A percentile compares a stretch with the other conserved stretches of the same genome.
Evolutionary conservation across 1,140 invertebrate species (phyloP).

Genomic region (Paramacrobiotus metropolitanus): DNA sequence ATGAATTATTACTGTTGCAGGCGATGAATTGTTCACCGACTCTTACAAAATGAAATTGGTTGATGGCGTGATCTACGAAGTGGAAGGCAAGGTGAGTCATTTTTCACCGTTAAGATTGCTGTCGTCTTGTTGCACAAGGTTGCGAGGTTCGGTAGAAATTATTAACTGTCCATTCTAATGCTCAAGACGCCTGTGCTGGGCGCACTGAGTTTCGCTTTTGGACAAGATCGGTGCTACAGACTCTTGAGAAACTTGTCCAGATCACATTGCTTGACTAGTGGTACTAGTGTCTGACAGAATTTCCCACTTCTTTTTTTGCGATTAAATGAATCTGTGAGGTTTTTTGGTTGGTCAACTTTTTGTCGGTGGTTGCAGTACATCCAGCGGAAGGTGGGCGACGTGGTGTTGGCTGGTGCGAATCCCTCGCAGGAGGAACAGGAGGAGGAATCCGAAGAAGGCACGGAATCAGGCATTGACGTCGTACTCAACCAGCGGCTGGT

Average conservation of each 20-base stretch:
- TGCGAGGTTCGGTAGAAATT: neutral
- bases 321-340: neutral
- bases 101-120: too few relatives aligned
- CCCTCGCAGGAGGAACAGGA: slow-evolving; percentile 51
- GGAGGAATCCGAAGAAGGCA: slow-evolving; percentile 48
- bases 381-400: slow-evolving; percentile 45
- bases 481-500: slow-evolving; percentile 68
- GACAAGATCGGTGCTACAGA: too few relatives aligned
- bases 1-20: slow-evolving; percentile 30
- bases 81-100: slow-evolving; percentile 48
- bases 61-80: slow-evolving; percentile 81
- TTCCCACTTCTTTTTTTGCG: neutral
- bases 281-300: too few relatives aligned
- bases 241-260: too few relatives aligned
- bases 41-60: slow-evolving; percentile 80
- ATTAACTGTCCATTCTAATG: neutral
- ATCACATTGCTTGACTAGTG: too few relatives aligned
- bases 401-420: slow-evolving; percentile 59
- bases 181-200: neutral
- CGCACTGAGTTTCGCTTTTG: neutral
- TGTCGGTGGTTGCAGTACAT: slow-evolving; percentile 31
- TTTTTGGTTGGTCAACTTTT: neutral
- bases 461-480: slow-evolving; percentile 64
- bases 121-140: too few relatives aligned
- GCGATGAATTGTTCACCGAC: slow-evolving; percentile 93